A percentile compares a stretch with the other conserved stretches of the same genome.
These are phyloP conservation scores for Drosophila tripunctata DNA, from an alignment of 2,888 invertebrate species.

Conservation along the genomic window DNA sequence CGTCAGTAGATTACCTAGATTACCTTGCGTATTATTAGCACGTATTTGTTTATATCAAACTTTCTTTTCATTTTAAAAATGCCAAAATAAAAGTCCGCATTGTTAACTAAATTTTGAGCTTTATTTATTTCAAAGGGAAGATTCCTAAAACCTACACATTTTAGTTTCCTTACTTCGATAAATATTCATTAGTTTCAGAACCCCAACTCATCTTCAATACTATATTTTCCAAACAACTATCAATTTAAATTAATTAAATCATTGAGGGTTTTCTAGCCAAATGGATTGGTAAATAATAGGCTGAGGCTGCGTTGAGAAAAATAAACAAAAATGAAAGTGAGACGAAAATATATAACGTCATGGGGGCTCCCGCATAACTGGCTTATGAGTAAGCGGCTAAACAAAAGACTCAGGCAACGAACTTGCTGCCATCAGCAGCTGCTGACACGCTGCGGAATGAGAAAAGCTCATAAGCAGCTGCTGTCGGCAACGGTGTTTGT, in stretches of 20 bases:
- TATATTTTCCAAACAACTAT: background rate
- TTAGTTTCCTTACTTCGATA: too few relatives aligned
- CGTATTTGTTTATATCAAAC: background rate
- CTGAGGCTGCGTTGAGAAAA: slow-evolving; percentile 7
- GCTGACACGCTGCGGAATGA: slow-evolving; percentile 12
- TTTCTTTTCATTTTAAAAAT: background rate
- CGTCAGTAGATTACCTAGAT: background rate
- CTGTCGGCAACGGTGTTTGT: slow-evolving; percentile 28
- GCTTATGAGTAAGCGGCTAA: slow-evolving; percentile 38
- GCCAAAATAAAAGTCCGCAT: too few relatives aligned
- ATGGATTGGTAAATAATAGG: slow-evolving; percentile 28
- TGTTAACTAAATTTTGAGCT: background rate
- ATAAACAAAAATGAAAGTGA: slow-evolving; percentile 46
- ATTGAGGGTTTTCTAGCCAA: background rate
- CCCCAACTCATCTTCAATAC: too few relatives aligned
- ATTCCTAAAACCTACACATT: too few relatives aligned
- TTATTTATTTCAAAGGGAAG: too few relatives aligned
- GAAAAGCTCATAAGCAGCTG: slow-evolving; percentile 53
- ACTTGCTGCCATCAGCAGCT: slow-evolving; percentile 27
- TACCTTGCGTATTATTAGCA: background rate
- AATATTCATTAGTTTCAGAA: background rate
- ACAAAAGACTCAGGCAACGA: slow-evolving; percentile 61
- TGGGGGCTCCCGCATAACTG: slow-evolving; percentile 44
- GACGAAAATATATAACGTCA: slow-evolving; percentile 29
- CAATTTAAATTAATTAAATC: slow-evolving; percentile 23